These are phyloP conservation scores for Neoascia interrupta DNA, from an alignment of 2,888 invertebrate genomes.

Conservation along the genomic window DNA sequence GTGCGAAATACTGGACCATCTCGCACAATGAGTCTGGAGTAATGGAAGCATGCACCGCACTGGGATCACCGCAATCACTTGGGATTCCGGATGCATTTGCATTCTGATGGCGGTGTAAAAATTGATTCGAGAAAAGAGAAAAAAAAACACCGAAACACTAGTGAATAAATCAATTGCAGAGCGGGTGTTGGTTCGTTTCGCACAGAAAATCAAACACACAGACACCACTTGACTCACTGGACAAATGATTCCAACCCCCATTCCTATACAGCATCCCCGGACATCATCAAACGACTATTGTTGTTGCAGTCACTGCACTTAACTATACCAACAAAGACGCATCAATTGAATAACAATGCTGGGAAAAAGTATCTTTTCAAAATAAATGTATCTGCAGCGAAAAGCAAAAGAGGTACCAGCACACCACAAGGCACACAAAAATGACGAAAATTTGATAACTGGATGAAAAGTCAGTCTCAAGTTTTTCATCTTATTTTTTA, in stretches of 20 bases:
- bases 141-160: too few relatives aligned
- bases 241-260: not conserved
- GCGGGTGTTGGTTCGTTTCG: conserved; percentile 6
- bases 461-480: conserved; percentile 23
- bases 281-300: conserved; percentile 24
- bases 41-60: conserved; percentile 15
- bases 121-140: too few relatives aligned
- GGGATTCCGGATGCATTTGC: conserved; percentile 40
- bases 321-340: not conserved
- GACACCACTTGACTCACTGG: conserved; percentile 13
- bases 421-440: not conserved
- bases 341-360: conserved; percentile 35
- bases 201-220: conserved; percentile 13
- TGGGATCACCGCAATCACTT: conserved; percentile 26
- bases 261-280: not conserved
- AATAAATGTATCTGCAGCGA: too few relatives aligned
- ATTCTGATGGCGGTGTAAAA: conserved; percentile 14
- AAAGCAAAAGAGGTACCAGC: not conserved
- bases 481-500: not conserved
- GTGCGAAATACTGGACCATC: conserved; percentile 35
- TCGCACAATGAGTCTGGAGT: not conserved
- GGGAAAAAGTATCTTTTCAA: not conserved
- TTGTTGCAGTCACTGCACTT: conserved; percentile 20
- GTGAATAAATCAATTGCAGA: conserved; percentile 24
- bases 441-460: conserved; percentile 11